A percentile compares a stretch with the other conserved stretches of the same genome.
Conservation (phyloP, 2,797 vertebrate species). For the Florisuga fusca region DNA sequence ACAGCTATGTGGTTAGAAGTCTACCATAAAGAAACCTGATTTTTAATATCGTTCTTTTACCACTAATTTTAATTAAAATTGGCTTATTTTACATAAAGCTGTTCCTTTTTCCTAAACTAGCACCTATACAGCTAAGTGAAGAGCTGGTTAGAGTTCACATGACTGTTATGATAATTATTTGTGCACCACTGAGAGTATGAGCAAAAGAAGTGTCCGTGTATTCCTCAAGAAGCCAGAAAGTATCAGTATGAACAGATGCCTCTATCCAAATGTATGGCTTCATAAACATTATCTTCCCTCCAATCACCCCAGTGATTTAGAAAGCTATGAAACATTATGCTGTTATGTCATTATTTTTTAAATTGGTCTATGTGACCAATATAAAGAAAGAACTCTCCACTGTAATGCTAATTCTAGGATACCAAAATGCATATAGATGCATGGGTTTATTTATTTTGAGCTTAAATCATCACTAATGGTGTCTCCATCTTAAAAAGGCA, state of each 20-base stretch:
- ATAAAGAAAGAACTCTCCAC: background rate
- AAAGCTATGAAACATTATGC: background rate
- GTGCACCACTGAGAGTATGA: background rate
- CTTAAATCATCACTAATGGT: background rate
- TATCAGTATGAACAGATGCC: background rate
- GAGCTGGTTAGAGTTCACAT: background rate
- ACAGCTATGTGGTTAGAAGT: background rate
- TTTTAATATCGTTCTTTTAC: background rate
- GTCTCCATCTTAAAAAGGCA: background rate
- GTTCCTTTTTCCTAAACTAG: background rate
- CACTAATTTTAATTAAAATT: slow-evolving; percentile 4
- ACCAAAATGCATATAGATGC: background rate
- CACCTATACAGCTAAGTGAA: background rate
- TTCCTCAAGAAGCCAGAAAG: background rate
- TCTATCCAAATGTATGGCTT: background rate
- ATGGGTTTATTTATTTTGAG: background rate
- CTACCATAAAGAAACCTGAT: background rate
- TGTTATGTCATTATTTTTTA: background rate
- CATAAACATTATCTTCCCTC: background rate
- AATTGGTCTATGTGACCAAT: background rate
- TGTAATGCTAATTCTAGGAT: background rate
- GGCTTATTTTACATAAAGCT: background rate
- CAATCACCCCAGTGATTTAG: background rate
- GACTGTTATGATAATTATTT: background rate
- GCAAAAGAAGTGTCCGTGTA: background rate